Conservation (phyloP, 2,888 invertebrate species). For the Stenolophus ochropezus region DNA sequence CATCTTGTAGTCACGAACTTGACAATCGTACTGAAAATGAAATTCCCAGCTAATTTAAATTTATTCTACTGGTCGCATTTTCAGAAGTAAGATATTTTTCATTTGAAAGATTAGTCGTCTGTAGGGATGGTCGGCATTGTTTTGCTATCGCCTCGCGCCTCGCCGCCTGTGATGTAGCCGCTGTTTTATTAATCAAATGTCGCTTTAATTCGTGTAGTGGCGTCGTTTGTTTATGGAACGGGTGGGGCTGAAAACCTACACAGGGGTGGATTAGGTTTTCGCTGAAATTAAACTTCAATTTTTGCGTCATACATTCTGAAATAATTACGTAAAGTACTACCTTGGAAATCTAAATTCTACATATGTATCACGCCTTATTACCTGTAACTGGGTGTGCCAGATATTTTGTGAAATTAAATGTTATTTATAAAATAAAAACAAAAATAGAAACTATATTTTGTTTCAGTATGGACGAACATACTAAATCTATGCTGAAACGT, state of each 20-base stretch:
- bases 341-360: too few relatives aligned
- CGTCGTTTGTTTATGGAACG: conserved; percentile 27
- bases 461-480: too few relatives aligned
- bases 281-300: background rate
- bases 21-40: background rate
- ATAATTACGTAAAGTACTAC: too few relatives aligned
- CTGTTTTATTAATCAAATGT: conserved; percentile 49
- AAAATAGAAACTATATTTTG: too few relatives aligned
- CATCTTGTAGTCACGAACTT: background rate
- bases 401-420: too few relatives aligned
- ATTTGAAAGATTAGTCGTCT: too few relatives aligned
- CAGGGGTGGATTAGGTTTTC: conserved; percentile 5
- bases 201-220: conserved; percentile 37
- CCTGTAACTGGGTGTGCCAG: too few relatives aligned
- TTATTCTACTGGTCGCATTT: background rate
- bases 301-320: too few relatives aligned
- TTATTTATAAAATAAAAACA: too few relatives aligned
- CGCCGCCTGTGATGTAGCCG: conserved; percentile 36
- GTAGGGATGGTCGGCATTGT: too few relatives aligned
- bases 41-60: background rate
- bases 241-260: background rate
- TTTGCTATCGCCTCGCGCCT: background rate
- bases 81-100: background rate
- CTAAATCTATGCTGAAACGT: too few relatives aligned
- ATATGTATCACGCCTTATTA: too few relatives aligned